Conservation (phyloP, 2,888 invertebrate species). For the Clistopyga incitator region DNA sequence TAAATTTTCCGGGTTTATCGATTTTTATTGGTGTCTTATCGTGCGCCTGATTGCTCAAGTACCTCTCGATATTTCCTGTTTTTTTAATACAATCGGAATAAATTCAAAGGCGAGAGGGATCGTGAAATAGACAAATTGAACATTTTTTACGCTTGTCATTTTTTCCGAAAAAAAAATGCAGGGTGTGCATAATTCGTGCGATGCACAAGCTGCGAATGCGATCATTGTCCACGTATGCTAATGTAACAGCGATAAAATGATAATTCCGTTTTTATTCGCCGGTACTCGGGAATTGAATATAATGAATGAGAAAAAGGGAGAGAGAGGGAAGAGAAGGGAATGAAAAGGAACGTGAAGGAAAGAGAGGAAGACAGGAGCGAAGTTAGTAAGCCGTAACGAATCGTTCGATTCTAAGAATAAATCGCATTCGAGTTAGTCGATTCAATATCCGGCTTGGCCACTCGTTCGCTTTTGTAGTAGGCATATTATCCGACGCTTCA, state of each 20-base stretch:
- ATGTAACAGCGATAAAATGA: slow-evolving; percentile 34
- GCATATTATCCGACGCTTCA: slow-evolving; percentile 5
- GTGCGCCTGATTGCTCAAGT: not conserved
- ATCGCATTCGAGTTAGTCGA: slow-evolving; percentile 51
- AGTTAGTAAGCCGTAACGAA: slow-evolving; percentile 64
- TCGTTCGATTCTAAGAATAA: slow-evolving; percentile 64
- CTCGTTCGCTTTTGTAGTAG: slow-evolving; percentile 4
- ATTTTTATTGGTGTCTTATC: slow-evolving; percentile 35
- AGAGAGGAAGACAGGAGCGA: slow-evolving; percentile 14
- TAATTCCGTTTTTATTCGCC: slow-evolving; percentile 25
- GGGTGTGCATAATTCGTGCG: not conserved
- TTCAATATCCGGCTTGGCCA: slow-evolving; percentile 62
- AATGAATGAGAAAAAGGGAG: not conserved
- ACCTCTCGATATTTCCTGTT: not conserved
- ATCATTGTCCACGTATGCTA: slow-evolving; percentile 17
- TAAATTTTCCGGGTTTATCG: slow-evolving; percentile 27
- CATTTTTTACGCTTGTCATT: too few species aligned
- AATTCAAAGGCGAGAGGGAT: not conserved
- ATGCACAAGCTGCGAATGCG: not conserved
- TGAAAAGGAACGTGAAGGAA: not conserved
- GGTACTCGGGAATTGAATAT: slow-evolving; percentile 26
- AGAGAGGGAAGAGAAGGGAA: slow-evolving; percentile 12
- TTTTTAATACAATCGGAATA: not conserved
- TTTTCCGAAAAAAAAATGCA: slow-evolving; percentile 14
- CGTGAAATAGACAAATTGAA: not conserved